These are phyloP conservation scores for Chalcis sispes DNA, from an alignment of 2,888 invertebrate genomes.

Conservation along the genomic window DNA sequence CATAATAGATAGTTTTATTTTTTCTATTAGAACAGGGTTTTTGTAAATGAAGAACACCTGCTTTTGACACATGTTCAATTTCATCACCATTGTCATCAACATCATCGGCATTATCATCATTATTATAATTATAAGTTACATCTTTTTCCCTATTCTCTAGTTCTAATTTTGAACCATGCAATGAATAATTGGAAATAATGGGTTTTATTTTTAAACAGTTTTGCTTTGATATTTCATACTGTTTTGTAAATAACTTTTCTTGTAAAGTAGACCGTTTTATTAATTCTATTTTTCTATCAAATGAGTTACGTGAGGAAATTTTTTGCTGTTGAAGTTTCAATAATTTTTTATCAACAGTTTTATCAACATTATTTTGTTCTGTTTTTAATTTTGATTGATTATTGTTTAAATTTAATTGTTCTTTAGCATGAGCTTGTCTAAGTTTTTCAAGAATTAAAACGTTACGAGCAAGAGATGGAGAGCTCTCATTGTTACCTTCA, in stretches of 20 bases:
- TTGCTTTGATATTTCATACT: neutral
- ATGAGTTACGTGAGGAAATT: neutral
- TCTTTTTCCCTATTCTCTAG: neutral
- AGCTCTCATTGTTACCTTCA: neutral
- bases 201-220: too few species aligned
- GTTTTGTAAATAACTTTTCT: conserved; percentile 25
- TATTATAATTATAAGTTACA: neutral
- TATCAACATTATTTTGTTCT: neutral
- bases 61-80: neutral
- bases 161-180: neutral
- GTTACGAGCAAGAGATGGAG: neutral
- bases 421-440: neutral
- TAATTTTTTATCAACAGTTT: neutral
- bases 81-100: neutral
- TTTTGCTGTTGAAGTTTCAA: neutral
- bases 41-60: conserved; percentile 39
- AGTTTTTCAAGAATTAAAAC: conserved; percentile 12
- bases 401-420: neutral
- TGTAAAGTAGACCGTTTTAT: conserved; percentile 19
- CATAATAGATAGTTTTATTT: conserved; percentile 38
- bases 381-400: too few species aligned
- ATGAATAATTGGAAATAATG: neutral
- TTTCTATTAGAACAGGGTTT: conserved; percentile 6
- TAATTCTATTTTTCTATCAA: neutral
- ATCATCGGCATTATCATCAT: too few species aligned